Conservation (phyloP, 2,113 vertebrate genomes). For the Coreoperca whiteheadi region DNA sequence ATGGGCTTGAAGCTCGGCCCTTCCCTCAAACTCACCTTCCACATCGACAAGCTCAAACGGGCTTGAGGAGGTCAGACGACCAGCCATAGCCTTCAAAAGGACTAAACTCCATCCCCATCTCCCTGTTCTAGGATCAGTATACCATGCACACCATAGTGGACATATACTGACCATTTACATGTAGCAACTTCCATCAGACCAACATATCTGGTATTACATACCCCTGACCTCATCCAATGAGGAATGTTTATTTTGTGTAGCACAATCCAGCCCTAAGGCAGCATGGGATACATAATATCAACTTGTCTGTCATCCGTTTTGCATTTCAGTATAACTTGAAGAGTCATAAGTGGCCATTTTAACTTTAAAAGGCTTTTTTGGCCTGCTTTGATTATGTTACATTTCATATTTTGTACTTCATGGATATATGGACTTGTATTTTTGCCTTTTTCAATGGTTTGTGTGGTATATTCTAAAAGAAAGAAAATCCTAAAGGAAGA, state of each 20-base stretch:
- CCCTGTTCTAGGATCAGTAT: constrained; percentile 63
- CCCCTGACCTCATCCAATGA: constrained; percentile 65
- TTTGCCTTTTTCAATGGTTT: constrained; percentile 59
- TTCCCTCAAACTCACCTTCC: constrained; percentile 96
- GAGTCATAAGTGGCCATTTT: constrained; percentile 60
- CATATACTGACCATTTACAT: constrained; percentile 55
- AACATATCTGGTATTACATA: constrained; percentile 46
- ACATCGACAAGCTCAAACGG: constrained; percentile 97
- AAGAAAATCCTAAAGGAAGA: constrained; percentile 46
- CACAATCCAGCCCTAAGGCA: constrained; percentile 75
- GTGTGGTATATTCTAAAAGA: constrained; percentile 51
- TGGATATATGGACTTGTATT: constrained; percentile 69
- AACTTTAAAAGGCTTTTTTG: constrained; percentile 66
- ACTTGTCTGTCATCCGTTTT: constrained; percentile 56
- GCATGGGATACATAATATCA: constrained; percentile 68
- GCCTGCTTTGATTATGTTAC: constrained; percentile 72
- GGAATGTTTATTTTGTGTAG: constrained; percentile 78
- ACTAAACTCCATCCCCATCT: constrained; percentile 30
- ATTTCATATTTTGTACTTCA: constrained; percentile 76
- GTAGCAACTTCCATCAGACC: constrained; percentile 66
- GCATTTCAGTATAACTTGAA: constrained; percentile 73
- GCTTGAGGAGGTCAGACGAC: constrained; percentile 83
- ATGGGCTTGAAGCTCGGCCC: constrained; percentile 99
- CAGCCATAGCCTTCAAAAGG: constrained; percentile 58
- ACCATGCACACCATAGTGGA: constrained; percentile 69